Conservation (phyloP, 2,888 invertebrate genomes). For the Erynnis tages region DNA sequence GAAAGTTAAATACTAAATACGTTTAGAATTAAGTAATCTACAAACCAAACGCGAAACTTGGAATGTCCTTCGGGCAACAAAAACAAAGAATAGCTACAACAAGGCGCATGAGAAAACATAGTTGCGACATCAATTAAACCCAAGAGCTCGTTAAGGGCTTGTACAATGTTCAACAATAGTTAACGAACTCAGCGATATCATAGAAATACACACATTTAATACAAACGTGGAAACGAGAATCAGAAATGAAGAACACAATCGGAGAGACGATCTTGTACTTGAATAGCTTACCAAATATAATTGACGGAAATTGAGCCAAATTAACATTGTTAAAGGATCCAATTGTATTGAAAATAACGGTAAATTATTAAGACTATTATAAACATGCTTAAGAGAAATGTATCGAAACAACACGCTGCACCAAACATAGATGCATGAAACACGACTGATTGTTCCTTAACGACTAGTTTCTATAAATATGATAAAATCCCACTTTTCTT, state of each 20-base stretch:
- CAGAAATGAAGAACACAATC: too few relatives aligned
- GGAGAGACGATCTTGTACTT: too few relatives aligned
- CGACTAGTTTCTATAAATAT: constrained; percentile 59
- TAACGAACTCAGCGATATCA: constrained; percentile 21
- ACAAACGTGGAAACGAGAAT: too few relatives aligned
- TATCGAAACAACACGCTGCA: constrained; percentile 6
- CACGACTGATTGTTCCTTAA: constrained; percentile 35
- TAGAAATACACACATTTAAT: constrained; percentile 14
- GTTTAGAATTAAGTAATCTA: constrained; percentile 9
- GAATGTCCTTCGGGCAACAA: constrained; percentile 44
- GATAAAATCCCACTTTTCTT: constrained; percentile 66
- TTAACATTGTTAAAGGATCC: too few relatives aligned
- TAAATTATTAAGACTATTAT: too few relatives aligned
- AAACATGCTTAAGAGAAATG: too few relatives aligned
- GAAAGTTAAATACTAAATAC: not conserved
- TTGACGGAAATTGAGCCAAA: too few relatives aligned
- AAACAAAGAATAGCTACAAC: constrained; percentile 47
- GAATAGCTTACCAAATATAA: too few relatives aligned
- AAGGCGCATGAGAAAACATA: constrained; percentile 46
- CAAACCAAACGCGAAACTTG: constrained; percentile 20
- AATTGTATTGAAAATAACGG: too few relatives aligned
- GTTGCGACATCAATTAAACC: constrained; percentile 44
- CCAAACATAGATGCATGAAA: constrained; percentile 21
- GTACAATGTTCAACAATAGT: constrained; percentile 27
- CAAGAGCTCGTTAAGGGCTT: constrained; percentile 31